Evolutionary conservation across 1,140 invertebrate species (phyloP), one percentile per base, ranked within the genome.

Genomic region (Camponotus vicinus): DNA sequence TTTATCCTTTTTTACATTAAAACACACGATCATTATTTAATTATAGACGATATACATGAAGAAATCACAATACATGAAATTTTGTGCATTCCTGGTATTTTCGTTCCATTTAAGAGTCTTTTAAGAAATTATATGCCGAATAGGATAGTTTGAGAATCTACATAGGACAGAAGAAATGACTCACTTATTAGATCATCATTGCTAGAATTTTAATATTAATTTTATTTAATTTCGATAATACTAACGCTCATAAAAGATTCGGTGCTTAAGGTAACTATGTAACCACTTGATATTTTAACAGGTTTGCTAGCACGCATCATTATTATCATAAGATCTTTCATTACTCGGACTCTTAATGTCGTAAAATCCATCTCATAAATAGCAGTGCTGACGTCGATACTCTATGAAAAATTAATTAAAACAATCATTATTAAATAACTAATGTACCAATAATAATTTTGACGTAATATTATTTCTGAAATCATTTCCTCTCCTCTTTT

Each of bases 281-380:
- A 70, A 4, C 83, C 90, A 2, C 88, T 90, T 13, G 89, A 85
- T 18, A 92, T 83, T 86, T 71, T 76, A 5, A 91, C 49, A 4
- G 88, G 85, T 37, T 34, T 83, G 3, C 32, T 78, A 5, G 86
- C 80, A 80, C 87, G 79, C 1, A 61, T n/a, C 82, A 92, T 92
- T 13, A 92, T 79, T 21, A 89, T 84, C 4, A 49, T 13, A 9
- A 93, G 66, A 79, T 87, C 88, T 45, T 89, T 90, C 32, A 80
- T 86, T 40, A 90, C 63, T 11, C 70, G 27, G 3, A n/a, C 13
- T 3, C 40, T 45, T 9, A 93, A 67, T 7, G 18, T 37, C 1
- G 66, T 87, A 91, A 91, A 92, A 37, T 93, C 82, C 89, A 92
- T 92, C 27, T 89, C 73, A n/a, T 91, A 92, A 71, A 92, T 82